Evolutionary conservation across 2,113 vertebrate species (phyloP), one percentile per base, ranked within the genome.

Genomic region (Anoura caudifer): DNA sequence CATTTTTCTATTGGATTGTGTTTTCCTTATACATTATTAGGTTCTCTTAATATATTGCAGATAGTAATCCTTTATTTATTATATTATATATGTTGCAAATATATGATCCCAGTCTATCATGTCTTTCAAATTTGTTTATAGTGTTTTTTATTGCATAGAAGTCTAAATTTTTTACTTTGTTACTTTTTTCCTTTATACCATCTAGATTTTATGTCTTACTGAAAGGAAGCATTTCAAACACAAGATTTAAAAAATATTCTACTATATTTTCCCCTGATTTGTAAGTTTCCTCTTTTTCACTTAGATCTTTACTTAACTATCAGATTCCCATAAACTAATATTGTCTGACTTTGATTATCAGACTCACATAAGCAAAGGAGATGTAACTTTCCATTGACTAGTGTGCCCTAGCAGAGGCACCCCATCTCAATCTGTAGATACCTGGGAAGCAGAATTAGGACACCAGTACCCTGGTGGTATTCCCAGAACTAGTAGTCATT

Each of bases 91-190:
- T 79, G 13, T 88, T 93, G n/a, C 45, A 90, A 90, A 96, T 72
- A 65, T 41, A 16, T 47, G 63, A 67, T 59, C 59, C 5, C 16
- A 92, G 47, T 94, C 80, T 69, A 77, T 54, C 47, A 54, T 33
- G 4, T 67, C 79, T 92, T 94, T 89, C 7, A 54, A 89, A 59
- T 94, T 91, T 95, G 13, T 92, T 92, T 80, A 52, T n/a, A 70
- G 41, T 45, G 5, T 28, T 92, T 87, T 94, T 83, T n/a, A 72
- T 33, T 83, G n/a, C 54, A 69, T 26, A 87, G 36, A 72, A 84
- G 22, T 73, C 86, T 77, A 33, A 90, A 41, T 45, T 22, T 90
- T 89, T 63, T 82, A 73, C 45, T 69, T 87, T 54, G 52, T 73
- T 91, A 83, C 81, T 26, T 28, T 52, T 96, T 83, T 45, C 5